Evolutionary conservation across 92 coral and sea anemone genomes (phyloP).

Genomic region (Nematostella vectensis): DNA sequence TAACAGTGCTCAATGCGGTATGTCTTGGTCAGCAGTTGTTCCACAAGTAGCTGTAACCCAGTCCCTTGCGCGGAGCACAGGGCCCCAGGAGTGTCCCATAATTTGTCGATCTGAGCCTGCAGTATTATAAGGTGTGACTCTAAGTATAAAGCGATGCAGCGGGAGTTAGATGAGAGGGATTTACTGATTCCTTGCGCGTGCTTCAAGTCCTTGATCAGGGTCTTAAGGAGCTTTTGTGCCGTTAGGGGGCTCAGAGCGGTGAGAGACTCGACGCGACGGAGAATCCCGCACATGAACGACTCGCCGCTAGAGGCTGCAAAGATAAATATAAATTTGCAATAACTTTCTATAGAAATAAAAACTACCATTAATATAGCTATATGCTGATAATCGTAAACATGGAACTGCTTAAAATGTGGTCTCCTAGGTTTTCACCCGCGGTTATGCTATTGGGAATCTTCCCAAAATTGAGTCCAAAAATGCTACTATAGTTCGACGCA

Average conservation of each 20-base stretch:
- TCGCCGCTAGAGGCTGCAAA: constrained; percentile 15
- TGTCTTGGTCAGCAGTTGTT: constrained; percentile 62
- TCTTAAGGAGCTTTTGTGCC: constrained; percentile 47
- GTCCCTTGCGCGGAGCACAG: constrained; percentile 77
- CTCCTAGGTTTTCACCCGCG: too few species aligned
- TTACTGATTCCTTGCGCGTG: constrained; percentile 65
- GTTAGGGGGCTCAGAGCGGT: constrained; percentile 27
- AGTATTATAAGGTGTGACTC: constrained; percentile 64
- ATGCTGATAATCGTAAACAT: too few species aligned
- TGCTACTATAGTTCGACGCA: too few species aligned
- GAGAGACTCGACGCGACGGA: constrained; percentile 33
- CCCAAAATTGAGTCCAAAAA: too few species aligned
- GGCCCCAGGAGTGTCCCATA: constrained; percentile 76
- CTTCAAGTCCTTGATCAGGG: constrained; percentile 69
- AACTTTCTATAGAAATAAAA: too few species aligned
- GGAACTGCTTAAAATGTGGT: too few species aligned
- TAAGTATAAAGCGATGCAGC: constrained; percentile 72
- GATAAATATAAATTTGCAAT: background rate
- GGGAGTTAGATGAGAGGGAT: constrained; percentile 54
- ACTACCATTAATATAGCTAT: too few species aligned
- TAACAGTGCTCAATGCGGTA: constrained; percentile 77
- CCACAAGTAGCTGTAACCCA: constrained; percentile 48
- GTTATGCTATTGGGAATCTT: too few species aligned
- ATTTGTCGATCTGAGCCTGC: constrained; percentile 69
- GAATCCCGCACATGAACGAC: constrained; percentile 55